phyloP scores from a whole-genome alignment of 1,140 invertebrate genomes.

The Mycetomoellerius zeteki region DNA sequence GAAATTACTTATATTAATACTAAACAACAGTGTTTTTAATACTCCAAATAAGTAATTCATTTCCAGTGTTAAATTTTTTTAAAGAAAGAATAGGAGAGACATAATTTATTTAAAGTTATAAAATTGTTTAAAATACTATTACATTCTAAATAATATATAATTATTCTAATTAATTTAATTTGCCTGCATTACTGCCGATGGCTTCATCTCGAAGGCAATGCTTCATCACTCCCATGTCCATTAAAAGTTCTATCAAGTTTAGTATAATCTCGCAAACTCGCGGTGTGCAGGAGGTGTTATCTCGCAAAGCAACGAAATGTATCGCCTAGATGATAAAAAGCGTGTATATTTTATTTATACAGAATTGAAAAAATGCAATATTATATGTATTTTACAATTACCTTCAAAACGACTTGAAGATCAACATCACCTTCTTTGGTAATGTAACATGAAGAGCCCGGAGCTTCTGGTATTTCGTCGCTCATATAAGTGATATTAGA shows the following conservation, averaged over 20 bases:
- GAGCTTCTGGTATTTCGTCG: constrained; percentile 93
- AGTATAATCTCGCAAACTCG: constrained; percentile 96
- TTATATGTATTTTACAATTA: constrained; percentile 79
- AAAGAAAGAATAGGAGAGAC: neutral
- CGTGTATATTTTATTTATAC: neutral
- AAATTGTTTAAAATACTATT: neutral
- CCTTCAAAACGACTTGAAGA: constrained; percentile 95
- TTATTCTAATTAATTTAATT: constrained; percentile 5
- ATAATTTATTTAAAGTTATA: neutral
- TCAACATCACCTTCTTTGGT: constrained; percentile 98
- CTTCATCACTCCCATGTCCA: constrained; percentile 95
- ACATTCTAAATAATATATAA: constrained; percentile 19
- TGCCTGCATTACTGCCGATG: constrained; percentile 70
- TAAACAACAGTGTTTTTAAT: too few species aligned
- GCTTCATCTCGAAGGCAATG: constrained; percentile 86
- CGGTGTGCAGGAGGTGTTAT: constrained; percentile 92
- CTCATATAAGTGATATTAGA: constrained; percentile 96
- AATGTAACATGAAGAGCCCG: constrained; percentile 96
- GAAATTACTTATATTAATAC: too few species aligned
- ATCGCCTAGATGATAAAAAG: constrained; percentile 89
- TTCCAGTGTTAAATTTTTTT: too few species aligned
- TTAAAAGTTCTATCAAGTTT: constrained; percentile 95
- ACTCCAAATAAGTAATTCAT: too few species aligned
- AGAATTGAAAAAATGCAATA: constrained; percentile 42
- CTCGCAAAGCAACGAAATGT: constrained; percentile 93